phyloP scores from a whole-genome alignment of 2,888 invertebrate species.

The Carterocephalus palaemon region DNA sequence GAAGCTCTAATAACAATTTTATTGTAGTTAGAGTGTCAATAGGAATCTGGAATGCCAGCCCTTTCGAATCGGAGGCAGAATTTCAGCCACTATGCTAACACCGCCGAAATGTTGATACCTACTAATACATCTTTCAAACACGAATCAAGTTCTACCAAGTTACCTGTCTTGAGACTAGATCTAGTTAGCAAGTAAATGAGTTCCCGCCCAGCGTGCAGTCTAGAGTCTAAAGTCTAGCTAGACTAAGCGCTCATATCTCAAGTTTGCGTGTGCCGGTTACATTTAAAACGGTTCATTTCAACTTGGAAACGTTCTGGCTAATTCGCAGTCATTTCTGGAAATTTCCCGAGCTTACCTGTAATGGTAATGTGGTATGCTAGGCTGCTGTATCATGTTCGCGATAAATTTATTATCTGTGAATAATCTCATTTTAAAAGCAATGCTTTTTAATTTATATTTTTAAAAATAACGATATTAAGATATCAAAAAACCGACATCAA shows the following conservation, averaged over 20 bases:
- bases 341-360: neutral
- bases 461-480: too few relatives aligned
- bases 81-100: too few relatives aligned
- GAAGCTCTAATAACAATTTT: too few relatives aligned
- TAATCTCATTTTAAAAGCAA: too few relatives aligned
- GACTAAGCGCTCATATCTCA: conserved; percentile 2
- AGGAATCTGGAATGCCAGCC: too few relatives aligned
- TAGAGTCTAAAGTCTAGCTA: too few relatives aligned
- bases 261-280: conserved; percentile 5
- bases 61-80: too few relatives aligned
- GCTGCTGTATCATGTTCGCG: neutral
- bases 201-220: neutral
- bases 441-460: too few relatives aligned
- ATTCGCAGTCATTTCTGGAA: conserved; percentile 4
- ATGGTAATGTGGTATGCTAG: neutral
- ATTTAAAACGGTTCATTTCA: conserved; percentile 10
- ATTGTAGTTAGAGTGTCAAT: too few relatives aligned
- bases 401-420: neutral
- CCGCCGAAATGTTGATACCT: too few relatives aligned
- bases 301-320: neutral
- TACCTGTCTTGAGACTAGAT: conserved; percentile 2
- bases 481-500: too few relatives aligned
- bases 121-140: neutral
- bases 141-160: conserved; percentile 1
- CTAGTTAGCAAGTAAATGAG: conserved; percentile 12